Conservation (phyloP, 2,113 vertebrate genomes). For the Athene cunicularia region DNA sequence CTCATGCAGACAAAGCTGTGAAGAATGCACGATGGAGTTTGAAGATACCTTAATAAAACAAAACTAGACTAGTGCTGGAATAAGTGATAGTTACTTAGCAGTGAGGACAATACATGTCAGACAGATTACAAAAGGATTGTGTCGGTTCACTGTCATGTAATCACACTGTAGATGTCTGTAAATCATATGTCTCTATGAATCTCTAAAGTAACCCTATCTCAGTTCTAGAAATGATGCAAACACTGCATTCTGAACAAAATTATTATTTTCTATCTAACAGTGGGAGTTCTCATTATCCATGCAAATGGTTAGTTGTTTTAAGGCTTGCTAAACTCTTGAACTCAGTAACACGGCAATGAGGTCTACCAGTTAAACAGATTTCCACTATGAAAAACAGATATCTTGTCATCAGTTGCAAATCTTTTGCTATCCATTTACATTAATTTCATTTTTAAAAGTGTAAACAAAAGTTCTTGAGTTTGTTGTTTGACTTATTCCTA, state of each 20-base stretch:
- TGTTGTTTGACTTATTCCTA: neutral
- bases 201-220: neutral
- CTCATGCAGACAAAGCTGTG: neutral
- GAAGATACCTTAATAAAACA: neutral
- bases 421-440: neutral
- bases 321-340: neutral
- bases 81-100: neutral
- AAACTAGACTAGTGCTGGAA: neutral
- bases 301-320: slow-evolving; percentile 8
- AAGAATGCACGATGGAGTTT: neutral
- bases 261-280: neutral
- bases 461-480: neutral
- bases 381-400: slow-evolving; percentile 14
- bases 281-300: neutral
- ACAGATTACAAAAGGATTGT: neutral
- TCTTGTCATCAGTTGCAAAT: neutral
- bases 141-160: neutral
- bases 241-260: neutral
- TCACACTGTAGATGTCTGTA: neutral
- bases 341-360: neutral
- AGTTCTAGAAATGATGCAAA: neutral
- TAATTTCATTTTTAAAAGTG: neutral
- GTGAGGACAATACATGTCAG: neutral
- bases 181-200: neutral
- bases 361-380: slow-evolving; percentile 9